Conservation (phyloP, 2,797 vertebrate species). For the Mus caroli region DNA sequence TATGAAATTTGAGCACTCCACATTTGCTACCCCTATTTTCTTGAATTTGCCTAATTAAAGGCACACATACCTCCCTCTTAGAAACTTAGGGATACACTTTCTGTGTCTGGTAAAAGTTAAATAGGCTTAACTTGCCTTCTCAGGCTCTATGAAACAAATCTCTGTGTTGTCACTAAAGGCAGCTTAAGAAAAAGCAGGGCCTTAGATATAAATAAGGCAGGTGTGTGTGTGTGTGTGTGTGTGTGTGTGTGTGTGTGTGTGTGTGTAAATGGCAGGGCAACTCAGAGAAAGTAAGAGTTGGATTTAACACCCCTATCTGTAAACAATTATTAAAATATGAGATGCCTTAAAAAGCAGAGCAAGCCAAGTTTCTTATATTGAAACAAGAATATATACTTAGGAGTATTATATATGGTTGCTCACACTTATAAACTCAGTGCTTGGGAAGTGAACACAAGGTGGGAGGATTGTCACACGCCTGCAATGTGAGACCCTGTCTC, state of each 20-base stretch:
- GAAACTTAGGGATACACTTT: conserved; percentile 7
- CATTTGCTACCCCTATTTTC: neutral
- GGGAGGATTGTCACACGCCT: neutral
- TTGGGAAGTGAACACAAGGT: neutral
- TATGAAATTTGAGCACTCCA: neutral
- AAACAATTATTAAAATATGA: conserved; percentile 46
- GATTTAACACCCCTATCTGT: neutral
- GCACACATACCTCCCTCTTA: neutral
- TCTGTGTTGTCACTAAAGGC: neutral
- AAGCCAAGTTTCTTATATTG: neutral
- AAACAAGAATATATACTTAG: neutral
- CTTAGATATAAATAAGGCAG: conserved; percentile 24
- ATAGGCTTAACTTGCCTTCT: conserved; percentile 4
- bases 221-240: neutral
- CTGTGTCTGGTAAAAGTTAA: neutral
- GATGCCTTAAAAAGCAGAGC: neutral
- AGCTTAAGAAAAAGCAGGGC: conserved; percentile 23
- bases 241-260: neutral
- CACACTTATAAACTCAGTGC: no score
- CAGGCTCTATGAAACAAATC: conserved; percentile 21
- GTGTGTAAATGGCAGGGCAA: neutral
- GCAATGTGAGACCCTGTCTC: neutral
- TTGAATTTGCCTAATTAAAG: conserved; percentile 24
- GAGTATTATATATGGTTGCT: neutral
- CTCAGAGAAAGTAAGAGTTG: conserved; percentile 7